Evolutionary conservation across 2,113 vertebrate species (phyloP).

Genomic region (Sisor rabdophorus): DNA sequence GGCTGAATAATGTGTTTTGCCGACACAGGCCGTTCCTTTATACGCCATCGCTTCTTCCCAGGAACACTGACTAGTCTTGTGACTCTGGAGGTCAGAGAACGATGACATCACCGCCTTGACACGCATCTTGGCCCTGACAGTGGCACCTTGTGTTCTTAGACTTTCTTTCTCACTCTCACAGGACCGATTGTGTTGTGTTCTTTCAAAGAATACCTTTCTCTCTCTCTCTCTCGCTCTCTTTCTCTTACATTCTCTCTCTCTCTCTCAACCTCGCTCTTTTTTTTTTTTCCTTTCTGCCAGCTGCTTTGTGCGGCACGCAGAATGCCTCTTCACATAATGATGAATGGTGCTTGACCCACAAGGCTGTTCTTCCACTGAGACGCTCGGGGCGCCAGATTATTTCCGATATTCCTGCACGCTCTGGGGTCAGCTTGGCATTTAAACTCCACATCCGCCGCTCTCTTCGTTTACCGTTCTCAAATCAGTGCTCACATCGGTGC

Average conservation of each 20-base stretch:
- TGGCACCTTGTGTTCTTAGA: constrained; percentile 92
- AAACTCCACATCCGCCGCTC: neutral
- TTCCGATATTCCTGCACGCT: constrained; percentile 56
- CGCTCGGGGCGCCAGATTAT: constrained; percentile 78
- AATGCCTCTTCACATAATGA: constrained; percentile 96
- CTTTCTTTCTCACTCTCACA: constrained; percentile 68
- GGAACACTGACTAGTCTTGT: constrained; percentile 86
- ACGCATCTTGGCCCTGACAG: constrained; percentile 87
- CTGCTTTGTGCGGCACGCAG: constrained; percentile 81
- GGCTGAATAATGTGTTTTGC: constrained; percentile 85
- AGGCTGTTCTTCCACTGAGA: constrained; percentile 73
- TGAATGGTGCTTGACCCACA: constrained; percentile 95
- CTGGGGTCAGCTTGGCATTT: constrained; percentile 28
- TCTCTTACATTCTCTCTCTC: constrained; percentile 53
- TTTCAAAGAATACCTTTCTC: constrained; percentile 80
- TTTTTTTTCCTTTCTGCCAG: constrained; percentile 70
- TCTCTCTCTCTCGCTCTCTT: constrained; percentile 59
- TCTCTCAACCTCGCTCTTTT: constrained; percentile 58
- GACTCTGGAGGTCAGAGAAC: constrained; percentile 70
- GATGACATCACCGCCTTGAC: constrained; percentile 90
- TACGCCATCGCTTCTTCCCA: constrained; percentile 79
- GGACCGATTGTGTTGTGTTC: constrained; percentile 76
- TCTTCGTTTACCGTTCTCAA: constrained; percentile 54
- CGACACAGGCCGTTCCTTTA: constrained; percentile 83
- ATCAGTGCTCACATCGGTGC: constrained; percentile 60